Conservation (phyloP, 2,113 vertebrate genomes). For the Thamnophis sirtalis region DNA sequence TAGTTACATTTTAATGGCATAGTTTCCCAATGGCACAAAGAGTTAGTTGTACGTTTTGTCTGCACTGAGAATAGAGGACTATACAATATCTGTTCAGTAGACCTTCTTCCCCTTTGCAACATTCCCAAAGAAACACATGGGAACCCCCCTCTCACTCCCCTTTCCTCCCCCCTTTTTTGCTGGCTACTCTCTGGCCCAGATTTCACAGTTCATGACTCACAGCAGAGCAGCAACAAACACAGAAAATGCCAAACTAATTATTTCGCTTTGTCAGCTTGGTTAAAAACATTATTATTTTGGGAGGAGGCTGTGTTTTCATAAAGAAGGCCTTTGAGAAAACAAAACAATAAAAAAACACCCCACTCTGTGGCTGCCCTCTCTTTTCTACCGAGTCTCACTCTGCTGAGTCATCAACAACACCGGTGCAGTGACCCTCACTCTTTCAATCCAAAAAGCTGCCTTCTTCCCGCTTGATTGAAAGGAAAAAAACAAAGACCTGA, state of each 20-base stretch:
- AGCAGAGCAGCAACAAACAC: rapidly evolving
- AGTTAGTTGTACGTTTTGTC: neutral
- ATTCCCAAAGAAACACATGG: conserved; percentile 46
- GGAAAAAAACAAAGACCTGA: neutral
- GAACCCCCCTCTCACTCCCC: neutral
- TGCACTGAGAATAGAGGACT: rapidly evolving
- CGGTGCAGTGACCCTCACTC: conserved; percentile 38
- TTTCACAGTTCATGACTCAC: neutral
- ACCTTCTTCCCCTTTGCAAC: neutral
- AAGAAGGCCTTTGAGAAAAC: conserved; percentile 50
- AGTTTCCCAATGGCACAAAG: neutral
- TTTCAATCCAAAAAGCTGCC: neutral
- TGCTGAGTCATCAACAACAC: conserved; percentile 37
- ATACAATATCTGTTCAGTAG: neutral
- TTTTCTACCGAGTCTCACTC: conserved; percentile 35
- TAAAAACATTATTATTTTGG: conserved; percentile 38
- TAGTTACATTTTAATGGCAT: neutral
- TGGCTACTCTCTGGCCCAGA: neutral
- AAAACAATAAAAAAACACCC: conserved; percentile 36
- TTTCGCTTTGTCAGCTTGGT: conserved; percentile 18
- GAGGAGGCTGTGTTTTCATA: conserved; percentile 54
- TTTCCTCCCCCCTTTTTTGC: neutral
- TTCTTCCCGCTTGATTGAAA: neutral
- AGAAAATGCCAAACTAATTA: conserved; percentile 35
- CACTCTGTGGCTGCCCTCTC: neutral